Base-by-base conservation (phyloP, 2,113 vertebrate genomes). In the Chaetodon auriga region DNA sequence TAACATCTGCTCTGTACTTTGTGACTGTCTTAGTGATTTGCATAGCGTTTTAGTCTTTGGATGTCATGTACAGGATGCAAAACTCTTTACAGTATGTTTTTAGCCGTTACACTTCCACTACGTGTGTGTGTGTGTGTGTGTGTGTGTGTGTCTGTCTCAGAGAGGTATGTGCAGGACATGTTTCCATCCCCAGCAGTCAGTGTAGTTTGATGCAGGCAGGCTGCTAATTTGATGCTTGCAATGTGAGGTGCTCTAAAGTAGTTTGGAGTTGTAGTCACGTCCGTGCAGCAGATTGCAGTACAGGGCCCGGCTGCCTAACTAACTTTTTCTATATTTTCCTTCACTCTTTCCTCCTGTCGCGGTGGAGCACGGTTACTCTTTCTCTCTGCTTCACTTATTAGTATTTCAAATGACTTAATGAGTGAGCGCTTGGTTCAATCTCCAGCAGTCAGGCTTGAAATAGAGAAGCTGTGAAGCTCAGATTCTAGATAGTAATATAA, bases 51-150 rank as follows among this genome's bases (percentile, higher is more conserved):
- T 5, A 25, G 21, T 35, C 0, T 55, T 74, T 66, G 6, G 13
- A 35, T 6, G 16, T 19, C 3, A 19, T n/a, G 23, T 53, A 9
- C 12, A 46, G 19, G n/a, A 13, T 54, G 69, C 9, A 38, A 38
- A 74, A 57, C 3, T 30, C 3, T 7, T 18, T 35, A 6, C 8
- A 64, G 9, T 16, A 18, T 46, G 21, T 68, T 35, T 7, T n/a
- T 49, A 51, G 25, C 5, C 49, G 21, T 53, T 63, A 36, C 38
- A 36, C 4, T 16, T 66, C 36, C 19, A 55, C 23, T 6, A 30
- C 3, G 23, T 81, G 66, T 83, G 51, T 68, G 4, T 19, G 35
- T 66, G 57, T 21, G 19, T 62, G 45, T 23, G n/a, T 36, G 21
- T 35, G 43, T n/a, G n/a, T n/a, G n/a, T n/a, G n/a, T n/a, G n/a